Evolutionary conservation across 2,797 vertebrate species (phyloP).

Genomic region (Pterois miles): DNA sequence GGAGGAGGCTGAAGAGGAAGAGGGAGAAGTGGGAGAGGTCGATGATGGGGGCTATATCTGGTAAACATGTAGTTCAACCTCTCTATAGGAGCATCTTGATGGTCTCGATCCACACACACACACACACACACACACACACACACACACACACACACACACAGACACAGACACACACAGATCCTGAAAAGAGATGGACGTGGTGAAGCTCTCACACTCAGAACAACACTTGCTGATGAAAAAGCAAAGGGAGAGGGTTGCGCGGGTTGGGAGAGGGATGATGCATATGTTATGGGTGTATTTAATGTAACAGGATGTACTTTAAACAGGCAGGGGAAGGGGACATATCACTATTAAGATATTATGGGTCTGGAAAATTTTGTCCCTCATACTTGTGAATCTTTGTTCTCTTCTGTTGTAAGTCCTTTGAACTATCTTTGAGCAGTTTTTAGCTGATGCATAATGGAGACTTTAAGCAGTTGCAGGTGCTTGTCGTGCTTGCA

Average conservation of each 20-base stretch:
- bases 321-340: slow-evolving; percentile 34
- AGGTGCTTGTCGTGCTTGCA: slow-evolving; percentile 63
- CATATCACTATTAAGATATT: slow-evolving; percentile 51
- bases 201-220: slow-evolving; percentile 71
- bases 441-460: slow-evolving; percentile 79
- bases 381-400: slow-evolving; percentile 84
- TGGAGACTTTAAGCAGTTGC: slow-evolving; percentile 67
- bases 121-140: slow-evolving; percentile 50
- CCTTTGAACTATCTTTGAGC: slow-evolving; percentile 74
- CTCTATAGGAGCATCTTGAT: slow-evolving; percentile 69
- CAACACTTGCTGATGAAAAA: slow-evolving; percentile 60
- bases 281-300: slow-evolving; percentile 57
- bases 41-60: slow-evolving; percentile 98
- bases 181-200: slow-evolving; percentile 71
- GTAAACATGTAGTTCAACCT: slow-evolving; percentile 82
- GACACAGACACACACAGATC: slow-evolving; percentile 56
- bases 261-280: slow-evolving; percentile 44
- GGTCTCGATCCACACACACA: slow-evolving; percentile 51
- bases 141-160: slow-evolving; percentile 54
- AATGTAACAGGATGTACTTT: slow-evolving; percentile 63
- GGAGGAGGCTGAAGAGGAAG: slow-evolving; percentile 94
- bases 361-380: slow-evolving; percentile 69
- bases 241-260: slow-evolving; percentile 39
- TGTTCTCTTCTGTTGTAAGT: slow-evolving; percentile 81
- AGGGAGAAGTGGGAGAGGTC: slow-evolving; percentile 92